Conservation (phyloP, 2,888 invertebrate species). For the Athetis lepigone region DNA sequence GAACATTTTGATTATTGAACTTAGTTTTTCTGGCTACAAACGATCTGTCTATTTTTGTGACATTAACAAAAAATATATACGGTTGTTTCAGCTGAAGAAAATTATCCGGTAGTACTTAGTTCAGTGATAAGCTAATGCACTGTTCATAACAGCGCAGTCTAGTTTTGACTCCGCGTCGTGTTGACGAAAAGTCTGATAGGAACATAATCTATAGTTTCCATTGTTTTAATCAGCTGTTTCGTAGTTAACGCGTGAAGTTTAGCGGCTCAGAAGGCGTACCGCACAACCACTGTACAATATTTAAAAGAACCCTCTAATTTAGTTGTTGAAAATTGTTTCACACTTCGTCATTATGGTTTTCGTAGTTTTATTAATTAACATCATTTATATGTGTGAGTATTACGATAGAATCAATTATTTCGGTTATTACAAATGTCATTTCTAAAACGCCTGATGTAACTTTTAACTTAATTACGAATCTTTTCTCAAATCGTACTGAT, state of each 20-base stretch:
- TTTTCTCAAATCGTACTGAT: background rate
- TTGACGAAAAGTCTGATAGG: constrained; percentile 27
- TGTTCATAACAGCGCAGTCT: constrained; percentile 30
- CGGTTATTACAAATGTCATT: background rate
- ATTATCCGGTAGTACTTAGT: constrained; percentile 14
- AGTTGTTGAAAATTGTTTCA: constrained; percentile 30
- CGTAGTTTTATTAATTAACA: constrained; percentile 40
- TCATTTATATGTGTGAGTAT: constrained; percentile 60
- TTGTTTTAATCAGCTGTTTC: constrained; percentile 63
- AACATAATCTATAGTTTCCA: constrained; percentile 63
- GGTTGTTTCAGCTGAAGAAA: constrained; percentile 11
- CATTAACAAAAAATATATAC: constrained; percentile 19
- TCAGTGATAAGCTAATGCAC: constrained; percentile 45
- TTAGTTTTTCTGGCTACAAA: background rate
- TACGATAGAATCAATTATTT: constrained; percentile 9
- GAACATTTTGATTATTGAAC: background rate
- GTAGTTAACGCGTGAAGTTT: constrained; percentile 58
- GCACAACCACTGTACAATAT: constrained; percentile 47
- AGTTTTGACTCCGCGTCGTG: constrained; percentile 13
- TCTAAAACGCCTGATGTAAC: background rate
- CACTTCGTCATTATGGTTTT: constrained; percentile 51
- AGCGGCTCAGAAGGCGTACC: constrained; percentile 48
- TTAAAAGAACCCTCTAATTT: constrained; percentile 27
- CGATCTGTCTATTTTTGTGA: background rate
- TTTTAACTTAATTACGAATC: background rate